Conservation (phyloP, 2,888 invertebrate genomes). For the Cerastis rubricosa region DNA sequence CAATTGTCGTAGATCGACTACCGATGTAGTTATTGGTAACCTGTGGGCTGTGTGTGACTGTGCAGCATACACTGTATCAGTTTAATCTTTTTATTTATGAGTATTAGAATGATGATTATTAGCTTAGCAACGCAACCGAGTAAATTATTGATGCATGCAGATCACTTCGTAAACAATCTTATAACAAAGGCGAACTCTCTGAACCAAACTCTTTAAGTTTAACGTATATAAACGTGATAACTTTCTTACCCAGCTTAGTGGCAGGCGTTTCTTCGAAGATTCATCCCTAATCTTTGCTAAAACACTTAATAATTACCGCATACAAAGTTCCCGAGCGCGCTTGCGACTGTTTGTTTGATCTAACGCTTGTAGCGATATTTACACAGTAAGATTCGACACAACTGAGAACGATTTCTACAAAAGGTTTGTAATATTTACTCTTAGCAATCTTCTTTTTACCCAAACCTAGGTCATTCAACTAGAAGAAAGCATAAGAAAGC, state of each 20-base stretch:
- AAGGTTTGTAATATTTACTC: no score
- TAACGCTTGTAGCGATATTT: slow-evolving; percentile 5
- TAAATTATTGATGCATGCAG: slow-evolving; percentile 10
- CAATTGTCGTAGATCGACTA: slow-evolving; percentile 45
- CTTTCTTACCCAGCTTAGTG: slow-evolving; percentile 21
- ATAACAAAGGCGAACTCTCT: slow-evolving; percentile 1
- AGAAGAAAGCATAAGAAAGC: background rate
- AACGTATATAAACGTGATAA: slow-evolving; percentile 5
- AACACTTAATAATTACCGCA: slow-evolving; percentile 34
- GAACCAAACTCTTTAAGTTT: slow-evolving; percentile 9
- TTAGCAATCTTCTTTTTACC: background rate
- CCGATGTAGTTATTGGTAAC: slow-evolving; percentile 28
- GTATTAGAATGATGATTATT: background rate
- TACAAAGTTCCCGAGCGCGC: slow-evolving; percentile 23
- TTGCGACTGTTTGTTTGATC: slow-evolving; percentile 16
- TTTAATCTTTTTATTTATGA: slow-evolving; percentile 4
- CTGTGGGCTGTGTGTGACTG: background rate
- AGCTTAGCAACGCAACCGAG: slow-evolving; percentile 1
- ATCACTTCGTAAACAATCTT: slow-evolving; percentile 13
- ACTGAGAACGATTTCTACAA: background rate
- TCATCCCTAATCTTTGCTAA: slow-evolving; percentile 20
- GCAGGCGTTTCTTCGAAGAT: slow-evolving; percentile 18
- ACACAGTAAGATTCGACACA: slow-evolving; percentile 3
- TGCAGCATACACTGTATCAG: background rate
- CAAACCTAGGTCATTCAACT: background rate